A percentile compares a stretch with the other conserved stretches of the same genome.
phyloP scores from a whole-genome alignment of 2,113 vertebrate genomes.

The Pyrgilauda ruficollis region DNA sequence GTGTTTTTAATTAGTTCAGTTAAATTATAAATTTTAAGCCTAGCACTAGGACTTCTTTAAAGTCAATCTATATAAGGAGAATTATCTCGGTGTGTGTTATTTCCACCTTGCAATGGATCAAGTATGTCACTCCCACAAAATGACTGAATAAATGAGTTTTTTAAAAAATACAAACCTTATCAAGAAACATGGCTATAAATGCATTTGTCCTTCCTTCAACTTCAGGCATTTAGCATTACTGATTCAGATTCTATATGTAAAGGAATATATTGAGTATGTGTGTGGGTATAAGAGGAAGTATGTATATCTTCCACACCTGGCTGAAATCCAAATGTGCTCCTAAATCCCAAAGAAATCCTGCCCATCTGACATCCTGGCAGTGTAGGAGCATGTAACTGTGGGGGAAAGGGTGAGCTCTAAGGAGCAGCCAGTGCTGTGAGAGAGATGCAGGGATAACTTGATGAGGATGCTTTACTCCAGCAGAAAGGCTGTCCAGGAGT shows the following conservation, averaged over 20 bases:
- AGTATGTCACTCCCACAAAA: neutral
- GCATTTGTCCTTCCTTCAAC: neutral
- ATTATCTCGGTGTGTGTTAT: neutral
- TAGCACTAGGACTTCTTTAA: neutral
- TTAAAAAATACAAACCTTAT: neutral
- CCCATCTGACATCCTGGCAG: neutral
- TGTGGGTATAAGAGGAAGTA: neutral
- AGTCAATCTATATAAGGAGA: neutral
- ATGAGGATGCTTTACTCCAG: neutral
- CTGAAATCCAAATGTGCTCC: conserved; percentile 15
- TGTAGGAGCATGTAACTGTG: neutral
- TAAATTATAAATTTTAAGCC: neutral
- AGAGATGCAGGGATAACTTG: neutral
- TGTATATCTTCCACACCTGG: neutral
- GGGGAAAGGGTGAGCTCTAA: neutral
- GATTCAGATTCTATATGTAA: conserved; percentile 25
- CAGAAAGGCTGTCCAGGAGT: neutral
- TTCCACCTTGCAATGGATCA: neutral
- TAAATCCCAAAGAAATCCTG: neutral
- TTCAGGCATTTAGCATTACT: conserved; percentile 1
- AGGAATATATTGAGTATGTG: neutral
- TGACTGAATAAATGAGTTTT: neutral
- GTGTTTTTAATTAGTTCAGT: neutral
- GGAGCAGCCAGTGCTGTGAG: neutral
- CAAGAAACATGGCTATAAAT: neutral